Evolutionary conservation across 30 jellyfish, hydroid and myxozoan species (phyloP).

Genomic region (Aurelia sp.): DNA sequence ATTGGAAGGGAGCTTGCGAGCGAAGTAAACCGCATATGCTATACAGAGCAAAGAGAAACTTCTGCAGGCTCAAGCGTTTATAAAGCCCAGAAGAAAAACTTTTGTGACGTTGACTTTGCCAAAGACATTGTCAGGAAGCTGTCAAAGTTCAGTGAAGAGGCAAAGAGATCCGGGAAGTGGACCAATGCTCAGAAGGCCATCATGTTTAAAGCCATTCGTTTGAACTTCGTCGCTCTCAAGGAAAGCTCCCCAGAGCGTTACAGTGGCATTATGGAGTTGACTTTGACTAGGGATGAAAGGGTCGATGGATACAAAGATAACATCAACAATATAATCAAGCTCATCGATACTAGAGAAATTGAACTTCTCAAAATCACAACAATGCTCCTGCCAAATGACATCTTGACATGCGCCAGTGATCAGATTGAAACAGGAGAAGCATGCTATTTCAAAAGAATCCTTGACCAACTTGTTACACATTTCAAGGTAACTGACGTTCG

Average conservation of each 20-base stretch:
- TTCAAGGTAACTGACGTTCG: constrained; percentile 19
- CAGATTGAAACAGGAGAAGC: constrained; percentile 10
- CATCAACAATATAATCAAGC: too few relatives aligned
- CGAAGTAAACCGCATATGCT: neutral
- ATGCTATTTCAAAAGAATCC: constrained; percentile 28
- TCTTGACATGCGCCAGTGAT: constrained; percentile 10
- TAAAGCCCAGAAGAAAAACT: neutral
- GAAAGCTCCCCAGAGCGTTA: neutral
- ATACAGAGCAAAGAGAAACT: neutral
- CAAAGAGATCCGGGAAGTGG: neutral
- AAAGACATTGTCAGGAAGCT: neutral
- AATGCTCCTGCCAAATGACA: neutral
- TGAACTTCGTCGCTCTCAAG: constrained; percentile 1
- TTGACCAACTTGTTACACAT: constrained; percentile 26
- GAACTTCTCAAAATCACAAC: too few relatives aligned
- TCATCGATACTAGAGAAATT: too few relatives aligned
- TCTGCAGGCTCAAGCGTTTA: neutral
- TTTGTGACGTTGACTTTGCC: neutral
- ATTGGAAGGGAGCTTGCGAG: neutral
- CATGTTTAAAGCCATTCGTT: neutral
- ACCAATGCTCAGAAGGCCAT: neutral
- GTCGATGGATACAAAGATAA: too few relatives aligned
- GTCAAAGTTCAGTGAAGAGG: neutral
- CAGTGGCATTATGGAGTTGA: neutral
- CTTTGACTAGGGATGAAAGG: too few relatives aligned